These are phyloP conservation scores for Arothron firmamentum DNA, from an alignment of 2,113 vertebrate species.

Conservation along the genomic window DNA sequence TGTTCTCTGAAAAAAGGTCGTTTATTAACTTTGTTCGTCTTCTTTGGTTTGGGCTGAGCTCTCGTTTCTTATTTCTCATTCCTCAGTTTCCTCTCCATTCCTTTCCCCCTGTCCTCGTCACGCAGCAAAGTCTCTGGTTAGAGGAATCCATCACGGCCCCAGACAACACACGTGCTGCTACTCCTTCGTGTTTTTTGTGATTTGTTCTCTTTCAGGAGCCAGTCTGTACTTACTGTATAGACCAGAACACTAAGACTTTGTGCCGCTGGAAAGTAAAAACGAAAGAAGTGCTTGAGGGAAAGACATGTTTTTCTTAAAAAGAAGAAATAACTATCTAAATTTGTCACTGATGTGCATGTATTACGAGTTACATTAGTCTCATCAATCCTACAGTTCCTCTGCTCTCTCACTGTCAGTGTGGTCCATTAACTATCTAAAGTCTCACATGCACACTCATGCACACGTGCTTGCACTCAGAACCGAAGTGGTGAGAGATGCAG, in stretches of 20 bases:
- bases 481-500: constrained; percentile 47
- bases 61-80: constrained; percentile 66
- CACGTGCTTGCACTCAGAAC: constrained; percentile 1
- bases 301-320: not conserved
- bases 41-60: constrained; percentile 26
- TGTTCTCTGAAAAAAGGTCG: not conserved
- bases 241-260: too few species aligned
- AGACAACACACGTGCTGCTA: constrained; percentile 67
- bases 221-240: too few species aligned
- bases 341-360: not conserved
- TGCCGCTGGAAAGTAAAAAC: too few species aligned
- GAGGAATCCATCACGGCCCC: constrained; percentile 66
- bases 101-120: constrained; percentile 47
- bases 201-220: constrained; percentile 23
- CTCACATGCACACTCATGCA: not conserved
- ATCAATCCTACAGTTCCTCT: constrained; percentile 5
- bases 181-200: constrained; percentile 34
- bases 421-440: too few species aligned
- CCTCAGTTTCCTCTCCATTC: constrained; percentile 53
- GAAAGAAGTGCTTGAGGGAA: too few species aligned
- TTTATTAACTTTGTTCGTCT: constrained; percentile 23
- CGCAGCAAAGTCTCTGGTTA: constrained; percentile 52
- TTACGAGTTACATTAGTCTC: not conserved
- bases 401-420: too few species aligned
- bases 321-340: not conserved